A percentile compares a stretch with the other conserved stretches of the same genome.
phyloP scores from a whole-genome alignment of 2,797 vertebrate species.

The Phoebastria nigripes region DNA sequence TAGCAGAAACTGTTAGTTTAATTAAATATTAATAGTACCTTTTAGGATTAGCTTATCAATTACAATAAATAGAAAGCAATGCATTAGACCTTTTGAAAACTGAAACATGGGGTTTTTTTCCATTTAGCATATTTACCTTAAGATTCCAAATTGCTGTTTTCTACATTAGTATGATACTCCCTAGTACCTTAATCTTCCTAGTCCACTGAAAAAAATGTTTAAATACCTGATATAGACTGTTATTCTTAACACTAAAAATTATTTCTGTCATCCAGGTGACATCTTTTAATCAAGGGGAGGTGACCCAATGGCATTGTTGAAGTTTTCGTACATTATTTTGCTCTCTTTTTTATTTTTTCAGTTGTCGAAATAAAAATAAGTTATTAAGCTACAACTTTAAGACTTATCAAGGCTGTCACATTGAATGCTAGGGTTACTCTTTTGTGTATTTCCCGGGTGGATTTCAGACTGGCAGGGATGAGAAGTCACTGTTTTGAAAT shows the following conservation, averaged over 20 bases:
- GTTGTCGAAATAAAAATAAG: conserved; percentile 30
- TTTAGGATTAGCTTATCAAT: neutral
- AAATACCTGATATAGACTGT: neutral
- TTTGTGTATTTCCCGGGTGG: neutral
- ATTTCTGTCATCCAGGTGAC: neutral
- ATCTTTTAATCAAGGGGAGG: neutral
- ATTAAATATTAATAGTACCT: neutral
- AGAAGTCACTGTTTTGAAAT: conserved; percentile 51
- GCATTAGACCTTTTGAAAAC: neutral
- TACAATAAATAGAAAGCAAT: neutral
- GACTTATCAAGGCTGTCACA: conserved; percentile 13
- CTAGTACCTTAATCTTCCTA: neutral
- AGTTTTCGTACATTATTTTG: neutral
- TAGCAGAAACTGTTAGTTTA: neutral
- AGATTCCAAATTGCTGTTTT: neutral
- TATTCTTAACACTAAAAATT: neutral
- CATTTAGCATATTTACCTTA: neutral
- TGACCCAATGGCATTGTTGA: neutral
- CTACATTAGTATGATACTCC: neutral
- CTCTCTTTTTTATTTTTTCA: neutral
- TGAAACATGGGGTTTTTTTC: neutral
- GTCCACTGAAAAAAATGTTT: neutral
- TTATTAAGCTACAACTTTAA: neutral
- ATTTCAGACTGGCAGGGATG: conserved; percentile 50
- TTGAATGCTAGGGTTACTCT: neutral